Evolutionary conservation across 2,888 invertebrate species (phyloP), one percentile per base, ranked within the genome.

Genomic region (Xylophagus ater): DNA sequence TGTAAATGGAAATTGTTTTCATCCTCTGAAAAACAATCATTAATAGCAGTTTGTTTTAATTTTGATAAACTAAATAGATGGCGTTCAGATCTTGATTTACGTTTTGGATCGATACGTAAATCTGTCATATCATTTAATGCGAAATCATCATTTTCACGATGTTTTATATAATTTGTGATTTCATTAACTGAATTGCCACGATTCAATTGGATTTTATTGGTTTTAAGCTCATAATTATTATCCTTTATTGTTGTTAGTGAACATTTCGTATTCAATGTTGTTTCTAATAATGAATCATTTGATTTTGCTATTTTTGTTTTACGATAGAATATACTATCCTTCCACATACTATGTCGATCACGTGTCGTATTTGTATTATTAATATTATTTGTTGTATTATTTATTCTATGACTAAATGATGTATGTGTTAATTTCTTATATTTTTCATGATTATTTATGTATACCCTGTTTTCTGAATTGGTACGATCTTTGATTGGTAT

Each of bases 221-320:
- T n/a, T 37, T 51, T 55, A 37, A 54, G 51, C 40, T 57, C 60
- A 45, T 60, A 58, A 57, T 57, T 59, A 53, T 61, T 59, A 43
- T 56, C 52, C 47, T 58, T 37, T 14, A 56, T 55, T 20, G 57
- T 53, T 40, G 60, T 58, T 8, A 33, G 28, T 28, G 62, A 62
- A 5, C 59, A 49, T 13, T 60, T 51, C 7, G 53, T 50, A 42
- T 57, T 54, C 30, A 57, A 54, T n/a, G 58, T 58, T n/a, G 55
- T 57, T 39, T 63, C 64, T 42, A 61, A 47, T 34, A 65, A 49
- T 2, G 65, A 64, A 45, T 65, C 64, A 43, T 65, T 64, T 15
- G 65, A 65, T 48, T 65, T 63, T 41, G 64, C 64, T 21, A 65
- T 60, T 36, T 62, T 60, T 47, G 59, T 64, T 47, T 65, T 63